Conservation (phyloP, 2,888 invertebrate genomes). For the Theodoxus fluviatilis region DNA sequence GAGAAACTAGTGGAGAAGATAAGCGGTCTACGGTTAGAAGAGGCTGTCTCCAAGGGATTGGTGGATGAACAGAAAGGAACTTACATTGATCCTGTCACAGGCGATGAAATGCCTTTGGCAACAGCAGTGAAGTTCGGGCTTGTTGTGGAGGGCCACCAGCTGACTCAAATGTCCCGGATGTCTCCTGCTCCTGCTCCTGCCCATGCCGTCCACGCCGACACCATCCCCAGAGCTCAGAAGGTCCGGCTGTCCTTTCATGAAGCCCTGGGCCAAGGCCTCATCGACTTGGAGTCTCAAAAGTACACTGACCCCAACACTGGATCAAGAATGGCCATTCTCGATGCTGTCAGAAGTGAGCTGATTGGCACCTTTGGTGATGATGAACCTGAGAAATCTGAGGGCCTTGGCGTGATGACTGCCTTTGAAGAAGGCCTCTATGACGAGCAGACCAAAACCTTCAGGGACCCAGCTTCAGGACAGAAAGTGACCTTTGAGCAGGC, state of each 20-base stretch:
- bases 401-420: constrained; percentile 67
- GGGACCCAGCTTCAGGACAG: constrained; percentile 80
- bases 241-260: constrained; percentile 69
- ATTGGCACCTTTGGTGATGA: constrained; percentile 38
- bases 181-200: constrained; percentile 76
- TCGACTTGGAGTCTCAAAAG: constrained; percentile 64
- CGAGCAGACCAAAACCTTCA: constrained; percentile 79
- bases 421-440: constrained; percentile 84
- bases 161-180: constrained; percentile 31
- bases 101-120: constrained; percentile 60
- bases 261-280: constrained; percentile 83
- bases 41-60: constrained; percentile 68
- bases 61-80: constrained; percentile 76
- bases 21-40: constrained; percentile 75
- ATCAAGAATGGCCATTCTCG: constrained; percentile 80
- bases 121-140: constrained; percentile 74
- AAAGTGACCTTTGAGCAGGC: constrained; percentile 73
- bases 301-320: constrained; percentile 72
- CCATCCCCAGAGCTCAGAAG: constrained; percentile 28
- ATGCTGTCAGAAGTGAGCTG: constrained; percentile 75
- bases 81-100: constrained; percentile 69
- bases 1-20: background rate
- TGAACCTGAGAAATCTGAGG: constrained; percentile 27
- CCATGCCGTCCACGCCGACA: constrained; percentile 77
- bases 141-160: constrained; percentile 65